These are phyloP conservation scores for Agrilus mali DNA, from an alignment of 2,888 invertebrate genomes.

Conservation along the genomic window DNA sequence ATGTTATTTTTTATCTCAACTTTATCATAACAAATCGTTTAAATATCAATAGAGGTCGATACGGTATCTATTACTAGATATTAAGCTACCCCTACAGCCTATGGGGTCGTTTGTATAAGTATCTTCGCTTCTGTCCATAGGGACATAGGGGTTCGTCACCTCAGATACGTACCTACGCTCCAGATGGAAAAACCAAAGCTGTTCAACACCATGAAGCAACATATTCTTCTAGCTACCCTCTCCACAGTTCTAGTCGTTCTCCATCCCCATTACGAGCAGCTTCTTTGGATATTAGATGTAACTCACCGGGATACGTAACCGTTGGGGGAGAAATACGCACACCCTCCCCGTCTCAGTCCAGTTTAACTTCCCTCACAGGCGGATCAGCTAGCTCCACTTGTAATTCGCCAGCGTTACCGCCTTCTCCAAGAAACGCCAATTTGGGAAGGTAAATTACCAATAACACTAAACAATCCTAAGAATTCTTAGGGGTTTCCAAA, in stretches of 20 bases:
- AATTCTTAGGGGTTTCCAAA: too few relatives aligned
- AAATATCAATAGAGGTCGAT: not conserved
- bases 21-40: too few relatives aligned
- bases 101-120: not conserved
- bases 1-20: too few relatives aligned
- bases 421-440: slow-evolving; percentile 19
- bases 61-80: too few relatives aligned
- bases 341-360: slow-evolving; percentile 57
- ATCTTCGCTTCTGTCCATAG: slow-evolving; percentile 26
- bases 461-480: not conserved
- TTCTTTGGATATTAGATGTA: slow-evolving; percentile 61
- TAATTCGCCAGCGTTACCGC: slow-evolving; percentile 27
- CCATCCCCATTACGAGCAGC: slow-evolving; percentile 69
- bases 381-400: slow-evolving; percentile 31
- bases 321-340: slow-evolving; percentile 37
- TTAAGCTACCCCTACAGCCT: not conserved
- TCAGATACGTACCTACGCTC: slow-evolving; percentile 71
- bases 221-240: slow-evolving; percentile 28
- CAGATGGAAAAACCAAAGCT: slow-evolving; percentile 55
- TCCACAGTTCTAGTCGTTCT: slow-evolving; percentile 47
- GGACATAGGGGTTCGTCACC: slow-evolving; percentile 73
- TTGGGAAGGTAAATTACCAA: slow-evolving; percentile 1
- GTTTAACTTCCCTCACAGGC: slow-evolving; percentile 50
- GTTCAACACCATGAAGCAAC: slow-evolving; percentile 27
- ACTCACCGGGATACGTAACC: slow-evolving; percentile 36